Base-by-base conservation (phyloP, 2,888 invertebrate species). In the Aphidius colemani region DNA sequence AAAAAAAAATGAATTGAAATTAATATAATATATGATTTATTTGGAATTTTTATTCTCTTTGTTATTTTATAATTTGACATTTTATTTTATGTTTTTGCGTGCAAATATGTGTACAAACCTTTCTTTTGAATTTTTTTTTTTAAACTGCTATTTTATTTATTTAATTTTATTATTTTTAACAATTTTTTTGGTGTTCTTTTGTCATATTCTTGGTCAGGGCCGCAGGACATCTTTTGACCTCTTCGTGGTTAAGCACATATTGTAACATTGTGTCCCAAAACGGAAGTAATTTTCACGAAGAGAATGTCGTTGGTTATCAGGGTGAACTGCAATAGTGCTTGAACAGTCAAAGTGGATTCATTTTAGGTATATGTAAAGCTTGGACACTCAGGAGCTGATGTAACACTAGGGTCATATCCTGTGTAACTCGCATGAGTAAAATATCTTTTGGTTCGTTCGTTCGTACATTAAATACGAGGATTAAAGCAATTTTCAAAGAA, bases 251-350 rank as follows among this genome's bases (percentile, higher is more conserved):
- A 51, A 39, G 11, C 18, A 18, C 11, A 49, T 49, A 46, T 56
- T 60, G 57, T 53, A 43, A 53, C 64, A 65, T 57, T 50, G 44
- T n/a, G 44, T 62, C 65, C 45, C 74, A 72, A 73, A 72, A 76
- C 80, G 82, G 82, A 82, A 80, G 82, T 81, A 82, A 82, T 82
- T 82, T 81, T 78, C 79, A 78, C 58, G 61, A 82, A 81, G 81
- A 78, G 81, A 81, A 77, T 76, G 75, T 71, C 71, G 72, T 18
- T 50, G 30, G 48, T 30, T 18, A 45, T 57, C 56, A 58, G 58
- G 53, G 48, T 53, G 44, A 48, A 49, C 53, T 53, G 79, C 75
- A 78, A 80, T 81, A 79, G 78, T 80, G 81, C 77, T 78, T 79
- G 78, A 80, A 79, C 82, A 77, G 81, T 81, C 81, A 82, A 82